Base-by-base conservation (phyloP, 1,140 invertebrate species). In the Plectus sambesii region DNA sequence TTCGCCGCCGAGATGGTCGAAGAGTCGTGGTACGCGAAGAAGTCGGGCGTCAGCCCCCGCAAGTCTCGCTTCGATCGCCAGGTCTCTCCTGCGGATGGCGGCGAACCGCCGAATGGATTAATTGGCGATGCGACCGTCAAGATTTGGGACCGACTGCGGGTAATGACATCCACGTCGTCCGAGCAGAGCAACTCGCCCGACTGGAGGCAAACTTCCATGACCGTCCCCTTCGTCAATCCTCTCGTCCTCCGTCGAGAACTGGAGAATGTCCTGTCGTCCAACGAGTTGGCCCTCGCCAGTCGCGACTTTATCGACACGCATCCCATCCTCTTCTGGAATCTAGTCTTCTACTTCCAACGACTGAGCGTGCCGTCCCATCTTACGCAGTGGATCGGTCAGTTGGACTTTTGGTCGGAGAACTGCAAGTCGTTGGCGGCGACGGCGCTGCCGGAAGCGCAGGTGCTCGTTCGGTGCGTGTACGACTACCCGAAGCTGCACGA, bases 241-340 rank as follows among this genome's bases (percentile, higher is more conserved):
- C 30, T 67, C 5, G 66, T 69, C 9, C 48, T 67, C n/a, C 54
- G 66, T 6, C 40, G 58, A 1, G 64, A 67, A 36, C 37, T 67
- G 9, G 64, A 67, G 42, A 59, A 53, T 6, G 37, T 69, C 19
- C 42, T 69, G 12, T 29, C 42, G 3, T 38, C 30, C 12, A 56
- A 62, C 26, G 50, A 49, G 2, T 27, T 48, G 20, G 23, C 43
- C 26, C 44, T 62, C 8, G 20, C 51, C 8, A 29, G 58, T n/a
- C 42, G 54, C 20, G 50, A 51, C 5, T 19, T 66, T 17, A 47
- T 44, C 22, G 37, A 51, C 8, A 44, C 60, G 2, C 63, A 67
- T 50, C 64, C 66, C 2, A 51, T 67, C 3, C 33, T 69, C 2
- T 67, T 65, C 37, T 67, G 67, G 66, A 67, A 67, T 52, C 36